These are phyloP conservation scores for Remorina albescens DNA, from an alignment of 2,797 vertebrate genomes.

Conservation along the genomic window DNA sequence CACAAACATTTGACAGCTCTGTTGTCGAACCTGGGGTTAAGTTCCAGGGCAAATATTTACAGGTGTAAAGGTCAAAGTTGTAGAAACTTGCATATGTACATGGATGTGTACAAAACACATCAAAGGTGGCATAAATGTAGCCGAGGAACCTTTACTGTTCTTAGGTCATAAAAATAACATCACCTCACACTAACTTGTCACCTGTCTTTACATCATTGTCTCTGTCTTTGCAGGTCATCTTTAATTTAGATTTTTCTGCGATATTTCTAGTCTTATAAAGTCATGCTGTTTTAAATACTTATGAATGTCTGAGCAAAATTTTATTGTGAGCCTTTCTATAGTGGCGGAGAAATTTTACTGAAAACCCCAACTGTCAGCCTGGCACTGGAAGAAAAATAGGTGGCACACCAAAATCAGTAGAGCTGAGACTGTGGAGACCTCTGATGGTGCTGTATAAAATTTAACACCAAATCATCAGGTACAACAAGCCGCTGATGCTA, in stretches of 20 bases:
- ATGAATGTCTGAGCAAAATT: not conserved
- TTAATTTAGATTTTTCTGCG: not conserved
- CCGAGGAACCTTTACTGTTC: not conserved
- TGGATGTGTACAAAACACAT: not conserved
- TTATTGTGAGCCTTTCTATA: not conserved
- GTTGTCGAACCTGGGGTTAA: slow-evolving; percentile 11
- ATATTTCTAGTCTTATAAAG: not conserved
- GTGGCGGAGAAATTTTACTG: no score
- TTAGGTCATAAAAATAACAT: not conserved
- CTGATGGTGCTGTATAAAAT: not conserved
- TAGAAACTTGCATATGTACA: not conserved
- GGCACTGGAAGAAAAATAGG: not conserved
- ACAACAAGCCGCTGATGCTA: not conserved
- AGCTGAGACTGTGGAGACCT: not conserved
- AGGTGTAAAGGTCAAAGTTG: not conserved
- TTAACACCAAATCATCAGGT: not conserved
- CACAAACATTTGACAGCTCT: slow-evolving; percentile 11
- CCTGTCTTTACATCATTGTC: not conserved
- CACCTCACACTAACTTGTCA: not conserved
- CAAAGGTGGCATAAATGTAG: not conserved
- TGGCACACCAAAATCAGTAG: not conserved
- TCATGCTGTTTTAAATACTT: not conserved
- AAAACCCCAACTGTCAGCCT: not conserved
- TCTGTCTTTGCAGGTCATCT: not conserved
- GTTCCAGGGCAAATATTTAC: slow-evolving; percentile 30